Base-by-base conservation (phyloP, 2,888 invertebrate genomes). In the Trissonchulus latispiculum region DNA sequence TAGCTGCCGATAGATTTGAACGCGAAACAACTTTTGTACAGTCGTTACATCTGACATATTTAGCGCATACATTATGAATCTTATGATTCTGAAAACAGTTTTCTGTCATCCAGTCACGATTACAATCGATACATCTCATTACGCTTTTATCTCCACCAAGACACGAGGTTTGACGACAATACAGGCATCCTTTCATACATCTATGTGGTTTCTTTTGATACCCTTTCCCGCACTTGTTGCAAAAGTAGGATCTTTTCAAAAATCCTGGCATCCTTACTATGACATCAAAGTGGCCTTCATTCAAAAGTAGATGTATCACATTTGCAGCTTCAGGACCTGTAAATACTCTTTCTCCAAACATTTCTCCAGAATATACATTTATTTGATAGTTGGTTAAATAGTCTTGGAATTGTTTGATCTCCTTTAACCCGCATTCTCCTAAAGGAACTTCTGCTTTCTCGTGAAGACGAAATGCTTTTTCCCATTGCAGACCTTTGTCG, bases 291-390 rank as follows among this genome's bases (percentile, higher is more conserved):
- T 64, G 64, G 8, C 64, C 64, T 18, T 64, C 33, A 64, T 3
- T 3, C 8, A 64, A 64, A 28, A 64, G 33, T 64, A 64, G 33
- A n/a, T 64, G 8, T 64, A 64, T 28, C 28, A 18, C 28, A 18
- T 29, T 64, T 64, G 8, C 33, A 15, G 8, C 28, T 28, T 64
- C 33, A 64, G 29, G 29, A n/a, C 64, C 64, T 18, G 29, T 15
- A 36, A 70, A 74, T 32, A 75, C 75, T 31, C 29, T 33, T 31
- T 64, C 33, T 15, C 28, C 8, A 48, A 15, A 15, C 48, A 48
- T 8, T 23, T 23, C 48, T 48, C 48, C 48, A 15, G 48, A 48
- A 23, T 48, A 48, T 8, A 48, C 48, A 48, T 48, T 48, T 15
- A 48, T 48, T 48, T 48, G 48, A 23, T 48, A 48, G 48, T 48